Percentiles rank a stretch among this genome's conserved stretches.
phyloP scores from a whole-genome alignment of 2,888 invertebrate genomes.

The Tortricodes alternella region DNA sequence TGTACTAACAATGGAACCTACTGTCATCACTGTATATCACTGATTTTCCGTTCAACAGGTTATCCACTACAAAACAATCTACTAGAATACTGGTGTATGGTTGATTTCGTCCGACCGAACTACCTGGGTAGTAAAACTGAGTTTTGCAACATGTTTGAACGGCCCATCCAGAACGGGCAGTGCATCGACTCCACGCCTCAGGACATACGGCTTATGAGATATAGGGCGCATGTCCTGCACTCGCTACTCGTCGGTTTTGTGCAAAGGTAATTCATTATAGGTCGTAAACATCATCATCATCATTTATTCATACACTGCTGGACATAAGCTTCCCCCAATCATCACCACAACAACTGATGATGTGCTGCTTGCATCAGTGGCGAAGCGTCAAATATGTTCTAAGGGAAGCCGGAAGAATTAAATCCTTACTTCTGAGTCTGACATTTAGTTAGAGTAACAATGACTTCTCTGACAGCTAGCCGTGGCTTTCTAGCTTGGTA shows the following conservation, averaged over 20 bases:
- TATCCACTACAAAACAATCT: conserved; percentile 99
- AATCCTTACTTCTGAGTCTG: too few species aligned
- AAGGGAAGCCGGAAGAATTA: too few species aligned
- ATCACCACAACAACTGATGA: too few species aligned
- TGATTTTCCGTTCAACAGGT: conserved; percentile 64
- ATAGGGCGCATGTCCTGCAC: conserved; percentile 97
- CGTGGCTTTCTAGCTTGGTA: too few species aligned
- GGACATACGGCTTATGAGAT: conserved; percentile 96
- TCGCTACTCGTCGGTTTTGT: conserved; percentile 97
- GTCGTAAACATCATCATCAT: background rate
- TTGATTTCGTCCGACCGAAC: conserved; percentile 98
- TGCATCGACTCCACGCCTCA: conserved; percentile 98
- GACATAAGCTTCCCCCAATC: too few species aligned
- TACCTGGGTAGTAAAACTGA: conserved; percentile 98
- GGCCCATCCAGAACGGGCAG: conserved; percentile 99
- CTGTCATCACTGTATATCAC: too few species aligned
- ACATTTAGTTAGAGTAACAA: too few species aligned
- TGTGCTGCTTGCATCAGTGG: too few species aligned
- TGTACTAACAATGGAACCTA: too few species aligned
- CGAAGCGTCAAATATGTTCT: too few species aligned
- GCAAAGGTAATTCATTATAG: conserved; percentile 85
- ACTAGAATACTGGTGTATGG: conserved; percentile 99
- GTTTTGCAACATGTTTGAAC: conserved; percentile 99
- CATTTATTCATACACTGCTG: too few species aligned
- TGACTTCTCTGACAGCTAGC: too few species aligned